A percentile compares a stretch with the other conserved stretches of the same genome.
Conservation (phyloP, 2,888 invertebrate species). For the Tinea trinotella region DNA sequence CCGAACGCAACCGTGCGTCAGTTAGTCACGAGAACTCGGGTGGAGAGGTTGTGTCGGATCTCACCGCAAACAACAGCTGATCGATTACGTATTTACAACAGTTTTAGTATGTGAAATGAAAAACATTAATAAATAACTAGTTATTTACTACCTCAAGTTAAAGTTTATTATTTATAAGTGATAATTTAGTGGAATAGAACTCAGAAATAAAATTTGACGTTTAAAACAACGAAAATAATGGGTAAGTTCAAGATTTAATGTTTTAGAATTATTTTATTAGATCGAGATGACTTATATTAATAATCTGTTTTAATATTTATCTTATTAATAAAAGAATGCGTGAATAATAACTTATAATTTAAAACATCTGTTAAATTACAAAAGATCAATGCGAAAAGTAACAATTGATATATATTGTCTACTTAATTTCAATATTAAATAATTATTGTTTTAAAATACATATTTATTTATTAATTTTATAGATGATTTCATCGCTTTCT, state of each 20-base stretch:
- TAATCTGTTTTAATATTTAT: neutral
- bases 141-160: constrained; percentile 9
- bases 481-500: too few relatives aligned
- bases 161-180: neutral
- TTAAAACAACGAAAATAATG: constrained; percentile 34
- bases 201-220: constrained; percentile 24
- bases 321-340: neutral
- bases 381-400: neutral
- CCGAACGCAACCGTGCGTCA: constrained; percentile 6
- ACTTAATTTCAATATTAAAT: neutral
- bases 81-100: constrained; percentile 39
- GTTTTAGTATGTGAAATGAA: constrained; percentile 9
- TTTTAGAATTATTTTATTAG: constrained; percentile 16
- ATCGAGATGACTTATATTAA: constrained; percentile 7
- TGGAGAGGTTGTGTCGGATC: constrained; percentile 34
- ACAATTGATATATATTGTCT: neutral
- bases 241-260: constrained; percentile 34
- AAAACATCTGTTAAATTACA: constrained; percentile 7
- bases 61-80: constrained; percentile 37
- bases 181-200: constrained; percentile 8
- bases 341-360: neutral
- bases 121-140: constrained; percentile 1
- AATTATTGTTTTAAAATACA: too few relatives aligned
- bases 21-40: constrained; percentile 46
- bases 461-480: too few relatives aligned